Conservation (phyloP, 53 echinoderm and acorn worm species). For the Luidia sarsii region DNA sequence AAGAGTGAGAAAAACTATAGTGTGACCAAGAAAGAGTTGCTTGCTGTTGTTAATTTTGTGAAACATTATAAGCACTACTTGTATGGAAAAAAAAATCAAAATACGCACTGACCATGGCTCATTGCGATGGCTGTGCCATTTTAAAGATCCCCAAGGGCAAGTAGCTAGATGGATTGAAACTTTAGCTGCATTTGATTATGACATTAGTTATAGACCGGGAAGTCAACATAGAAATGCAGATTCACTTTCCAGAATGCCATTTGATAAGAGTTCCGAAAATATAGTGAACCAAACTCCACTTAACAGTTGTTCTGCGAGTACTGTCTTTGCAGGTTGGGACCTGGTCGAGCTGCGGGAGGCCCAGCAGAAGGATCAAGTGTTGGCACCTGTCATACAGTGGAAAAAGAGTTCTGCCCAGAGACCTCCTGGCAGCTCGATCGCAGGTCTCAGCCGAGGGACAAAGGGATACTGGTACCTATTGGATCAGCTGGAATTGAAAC, state of each 20-base stretch:
- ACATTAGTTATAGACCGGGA: slow-evolving; percentile 22
- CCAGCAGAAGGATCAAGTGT: background rate
- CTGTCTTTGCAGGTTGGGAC: slow-evolving; percentile 9
- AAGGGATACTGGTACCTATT: slow-evolving; percentile 25
- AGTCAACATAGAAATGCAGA: slow-evolving; percentile 34
- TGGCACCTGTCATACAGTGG: background rate
- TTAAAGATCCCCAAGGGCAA: slow-evolving; percentile 45
- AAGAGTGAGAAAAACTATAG: slow-evolving; percentile 24
- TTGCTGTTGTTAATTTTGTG: slow-evolving; percentile 18
- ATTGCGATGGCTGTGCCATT: slow-evolving; percentile 32
- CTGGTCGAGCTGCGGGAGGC: background rate
- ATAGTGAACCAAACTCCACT: background rate
- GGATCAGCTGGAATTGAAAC: slow-evolving; percentile 31
- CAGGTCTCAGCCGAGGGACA: background rate
- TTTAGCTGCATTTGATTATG: slow-evolving; percentile 8
- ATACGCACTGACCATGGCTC: slow-evolving; percentile 44
- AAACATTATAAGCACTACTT: slow-evolving; percentile 53
- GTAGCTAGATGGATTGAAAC: slow-evolving; percentile 41
- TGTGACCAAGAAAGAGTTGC: slow-evolving; percentile 17
- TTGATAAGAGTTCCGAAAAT: background rate
- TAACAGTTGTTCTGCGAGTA: background rate
- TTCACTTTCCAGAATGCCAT: slow-evolving; percentile 21
- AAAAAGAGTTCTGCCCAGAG: background rate
- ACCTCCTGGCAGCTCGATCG: background rate
- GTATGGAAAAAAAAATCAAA: slow-evolving; percentile 22